Evolutionary conservation across 2,797 vertebrate species (phyloP).

Genomic region (Brachyrhaphis roseni): DNA sequence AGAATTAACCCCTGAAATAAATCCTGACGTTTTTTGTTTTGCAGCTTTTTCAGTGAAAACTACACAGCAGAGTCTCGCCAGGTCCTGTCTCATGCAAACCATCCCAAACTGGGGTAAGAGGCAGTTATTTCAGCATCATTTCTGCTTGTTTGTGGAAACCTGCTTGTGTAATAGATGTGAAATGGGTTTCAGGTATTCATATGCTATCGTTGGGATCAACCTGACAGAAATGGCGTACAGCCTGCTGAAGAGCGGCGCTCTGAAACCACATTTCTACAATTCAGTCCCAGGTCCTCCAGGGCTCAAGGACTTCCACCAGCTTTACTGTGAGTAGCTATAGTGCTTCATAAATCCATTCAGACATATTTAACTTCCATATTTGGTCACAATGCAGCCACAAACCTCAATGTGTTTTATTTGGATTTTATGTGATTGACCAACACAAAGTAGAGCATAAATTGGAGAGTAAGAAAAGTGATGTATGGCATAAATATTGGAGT

Average conservation of each 20-base stretch:
- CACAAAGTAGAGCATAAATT: neutral
- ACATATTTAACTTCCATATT: neutral
- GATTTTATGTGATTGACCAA: neutral
- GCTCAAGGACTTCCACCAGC: slow-evolving; percentile 91
- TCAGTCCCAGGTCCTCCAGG: slow-evolving; percentile 83
- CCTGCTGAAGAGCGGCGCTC: slow-evolving; percentile 88
- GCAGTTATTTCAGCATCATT: neutral
- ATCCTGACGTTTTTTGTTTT: neutral
- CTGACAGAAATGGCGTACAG: slow-evolving; percentile 99
- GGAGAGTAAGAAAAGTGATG: neutral
- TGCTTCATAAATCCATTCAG: neutral
- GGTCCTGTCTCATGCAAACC: slow-evolving; percentile 91
- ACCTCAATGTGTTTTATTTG: neutral
- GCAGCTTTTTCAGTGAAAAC: slow-evolving; percentile 95
- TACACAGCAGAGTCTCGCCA: slow-evolving; percentile 89
- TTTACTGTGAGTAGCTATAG: slow-evolving; percentile 89
- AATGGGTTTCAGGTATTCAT: slow-evolving; percentile 88
- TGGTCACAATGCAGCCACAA: neutral
- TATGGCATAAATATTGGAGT: neutral
- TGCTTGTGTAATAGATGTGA: neutral
- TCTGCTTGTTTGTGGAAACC: neutral
- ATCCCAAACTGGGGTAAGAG: slow-evolving; percentile 93
- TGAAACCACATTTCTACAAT: slow-evolving; percentile 95
- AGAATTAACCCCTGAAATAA: neutral
- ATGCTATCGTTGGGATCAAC: slow-evolving; percentile 98